A percentile compares a stretch with the other conserved stretches of the same genome.
Evolutionary conservation across 2,888 invertebrate genomes (phyloP).

Genomic region (Phaedon cochleariae): DNA sequence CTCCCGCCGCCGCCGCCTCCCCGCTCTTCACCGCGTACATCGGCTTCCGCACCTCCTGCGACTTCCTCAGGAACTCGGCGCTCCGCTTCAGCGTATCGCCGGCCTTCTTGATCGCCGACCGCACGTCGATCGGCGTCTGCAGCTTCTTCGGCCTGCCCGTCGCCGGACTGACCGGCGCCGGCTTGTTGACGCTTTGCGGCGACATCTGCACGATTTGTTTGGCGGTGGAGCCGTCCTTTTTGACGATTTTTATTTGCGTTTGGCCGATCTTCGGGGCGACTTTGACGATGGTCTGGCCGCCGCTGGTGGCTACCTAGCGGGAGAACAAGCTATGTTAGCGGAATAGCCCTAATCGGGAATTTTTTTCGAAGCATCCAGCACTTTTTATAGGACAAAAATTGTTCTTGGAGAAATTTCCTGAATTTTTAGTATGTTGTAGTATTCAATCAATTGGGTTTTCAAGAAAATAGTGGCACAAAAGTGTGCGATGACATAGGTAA

Average conservation of each 20-base stretch:
- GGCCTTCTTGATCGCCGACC: slow-evolving; percentile 26
- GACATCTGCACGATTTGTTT: slow-evolving; percentile 48
- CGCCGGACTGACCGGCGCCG: slow-evolving; percentile 18
- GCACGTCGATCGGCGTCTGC: slow-evolving; percentile 22
- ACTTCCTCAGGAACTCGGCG: neutral
- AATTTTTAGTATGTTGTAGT: too few species aligned
- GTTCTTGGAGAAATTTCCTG: too few species aligned
- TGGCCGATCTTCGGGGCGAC: slow-evolving; percentile 65
- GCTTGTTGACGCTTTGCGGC: slow-evolving; percentile 27
- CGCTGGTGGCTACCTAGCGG: slow-evolving; percentile 51
- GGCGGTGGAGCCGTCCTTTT: slow-evolving; percentile 51
- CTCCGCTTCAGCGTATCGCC: neutral
- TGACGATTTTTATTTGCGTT: slow-evolving; percentile 63
- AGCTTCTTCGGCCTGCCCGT: slow-evolving; percentile 7
- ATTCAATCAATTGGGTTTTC: too few species aligned
- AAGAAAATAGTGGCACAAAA: too few species aligned
- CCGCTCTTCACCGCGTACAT: neutral
- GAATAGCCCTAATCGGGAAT: too few species aligned
- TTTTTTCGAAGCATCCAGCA: too few species aligned
- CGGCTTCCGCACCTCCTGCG: neutral
- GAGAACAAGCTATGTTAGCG: too few species aligned
- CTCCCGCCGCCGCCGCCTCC: too few species aligned
- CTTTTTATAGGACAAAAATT: too few species aligned
- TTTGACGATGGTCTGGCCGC: slow-evolving; percentile 59
- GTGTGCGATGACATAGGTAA: too few species aligned